A percentile compares a stretch with the other conserved stretches of the same genome.
These are phyloP conservation scores for Plebejus argus DNA, from an alignment of 2,888 invertebrate genomes.

Conservation along the genomic window DNA sequence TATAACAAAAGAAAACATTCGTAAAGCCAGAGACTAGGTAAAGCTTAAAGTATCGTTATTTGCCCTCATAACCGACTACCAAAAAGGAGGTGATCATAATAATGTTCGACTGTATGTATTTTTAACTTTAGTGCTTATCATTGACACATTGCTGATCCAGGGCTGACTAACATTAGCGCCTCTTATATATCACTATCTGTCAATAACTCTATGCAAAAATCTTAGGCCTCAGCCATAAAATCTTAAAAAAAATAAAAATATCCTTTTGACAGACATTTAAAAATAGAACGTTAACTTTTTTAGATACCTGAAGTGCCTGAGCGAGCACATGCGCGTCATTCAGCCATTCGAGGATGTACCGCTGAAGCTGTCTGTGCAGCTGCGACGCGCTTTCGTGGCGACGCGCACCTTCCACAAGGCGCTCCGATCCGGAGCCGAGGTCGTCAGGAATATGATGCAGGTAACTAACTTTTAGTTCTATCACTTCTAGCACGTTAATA, in stretches of 20 bases:
- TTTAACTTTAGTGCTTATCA: too few species aligned
- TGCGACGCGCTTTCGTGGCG: slow-evolving; percentile 96
- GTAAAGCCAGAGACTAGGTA: neutral
- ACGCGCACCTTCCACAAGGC: slow-evolving; percentile 96
- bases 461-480: slow-evolving; percentile 61
- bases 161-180: too few species aligned
- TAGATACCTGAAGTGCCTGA: slow-evolving; percentile 92
- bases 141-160: too few species aligned
- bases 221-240: too few species aligned
- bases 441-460: slow-evolving; percentile 88
- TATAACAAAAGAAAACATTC: neutral
- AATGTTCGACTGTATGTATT: too few species aligned
- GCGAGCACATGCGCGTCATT: slow-evolving; percentile 94
- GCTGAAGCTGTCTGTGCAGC: slow-evolving; percentile 92
- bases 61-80: neutral
- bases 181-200: too few species aligned
- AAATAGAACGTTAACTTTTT: slow-evolving; percentile 26
- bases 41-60: neutral
- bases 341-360: slow-evolving; percentile 98
- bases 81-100: too few species aligned
- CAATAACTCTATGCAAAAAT: too few species aligned
- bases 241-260: neutral
- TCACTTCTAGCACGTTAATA: neutral
- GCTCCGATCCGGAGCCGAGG: slow-evolving; percentile 89
- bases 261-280: neutral